Conservation (phyloP, 2,888 invertebrate genomes). For the Hyposoter dolosus region DNA sequence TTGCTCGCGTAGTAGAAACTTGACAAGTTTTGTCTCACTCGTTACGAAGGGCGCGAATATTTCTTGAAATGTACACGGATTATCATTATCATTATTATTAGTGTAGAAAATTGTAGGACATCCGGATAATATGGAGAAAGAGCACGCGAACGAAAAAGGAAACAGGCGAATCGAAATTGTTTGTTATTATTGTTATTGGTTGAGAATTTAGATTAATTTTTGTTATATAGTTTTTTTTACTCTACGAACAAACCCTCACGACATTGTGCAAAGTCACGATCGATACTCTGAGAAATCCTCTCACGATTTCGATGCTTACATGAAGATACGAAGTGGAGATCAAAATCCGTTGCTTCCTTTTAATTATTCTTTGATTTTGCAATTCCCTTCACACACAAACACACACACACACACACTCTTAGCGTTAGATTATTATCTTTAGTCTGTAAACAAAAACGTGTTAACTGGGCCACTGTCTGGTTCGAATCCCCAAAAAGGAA, state of each 20-base stretch:
- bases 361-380: conserved; percentile 15
- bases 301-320: conserved; percentile 2
- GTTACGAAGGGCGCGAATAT: background rate
- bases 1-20: background rate
- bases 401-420: background rate
- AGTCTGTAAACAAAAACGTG: background rate
- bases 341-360: conserved; percentile 3
- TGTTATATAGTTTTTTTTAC: conserved; percentile 33
- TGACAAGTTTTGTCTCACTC: background rate
- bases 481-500: no score
- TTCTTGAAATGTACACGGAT: background rate
- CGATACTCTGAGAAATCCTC: background rate
- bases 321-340: background rate
- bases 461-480: background rate
- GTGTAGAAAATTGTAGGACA: conserved; percentile 51
- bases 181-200: conserved; percentile 38
- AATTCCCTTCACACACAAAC: background rate
- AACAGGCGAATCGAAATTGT: conserved; percentile 17
- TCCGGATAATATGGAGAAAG: conserved; percentile 27
- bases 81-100: background rate
- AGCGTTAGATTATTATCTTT: background rate
- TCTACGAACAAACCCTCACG: background rate
- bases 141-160: background rate
- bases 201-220: conserved; percentile 47
- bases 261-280: background rate